Evolutionary conservation across 2,888 invertebrate species (phyloP), one percentile per base, ranked within the genome.

Genomic region (Trichacis sp.): DNA sequence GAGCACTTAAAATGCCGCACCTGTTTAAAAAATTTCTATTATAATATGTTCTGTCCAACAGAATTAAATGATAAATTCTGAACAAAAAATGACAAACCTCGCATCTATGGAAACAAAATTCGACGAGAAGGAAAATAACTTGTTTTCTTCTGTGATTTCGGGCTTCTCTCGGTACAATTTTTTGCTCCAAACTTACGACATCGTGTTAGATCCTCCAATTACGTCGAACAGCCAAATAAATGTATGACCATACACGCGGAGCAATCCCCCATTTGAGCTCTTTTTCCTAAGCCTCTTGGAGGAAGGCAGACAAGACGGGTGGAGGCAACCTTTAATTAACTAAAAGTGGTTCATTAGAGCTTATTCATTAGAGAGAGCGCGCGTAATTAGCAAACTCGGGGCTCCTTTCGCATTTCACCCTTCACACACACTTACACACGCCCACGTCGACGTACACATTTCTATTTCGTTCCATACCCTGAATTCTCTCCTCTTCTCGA

Each of bases 321-420:
- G 66, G 52, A 55, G 55, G 63, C 53, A 64, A 91, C 89, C 91
- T 92, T 92, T 92, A 92, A 92, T 92, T 92, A 92, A 92, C 92
- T 91, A 91, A 92, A 92, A 92, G 92, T 92, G 92, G 92, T 92
- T 92, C 92, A 92, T 92, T 92, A 92, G 91, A 91, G 92, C 91
- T 92, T 92, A 92, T 92, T 92, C 92, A 92, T 92, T 92, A 92
- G 91, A 91, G 91, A 91, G 91, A 91, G 91, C 75, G 91, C 77
- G 91, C 91, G 91, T 92, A 92, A 92, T 92, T 92, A 92, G 92
- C 91, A 91, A 91, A 91, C 91, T 92, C 91, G 46, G 73, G 74
- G 76, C 77, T 78, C 77, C 80, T 78, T 78, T 77, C 77, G 76
- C 75, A 73, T 75, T 78, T 77, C 73, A 75, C 75, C 77, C 77